A percentile compares a stretch with the other conserved stretches of the same genome.
These are phyloP conservation scores for Rousettus madagascariensis DNA, from an alignment of 2,797 vertebrate species.

Conservation along the genomic window DNA sequence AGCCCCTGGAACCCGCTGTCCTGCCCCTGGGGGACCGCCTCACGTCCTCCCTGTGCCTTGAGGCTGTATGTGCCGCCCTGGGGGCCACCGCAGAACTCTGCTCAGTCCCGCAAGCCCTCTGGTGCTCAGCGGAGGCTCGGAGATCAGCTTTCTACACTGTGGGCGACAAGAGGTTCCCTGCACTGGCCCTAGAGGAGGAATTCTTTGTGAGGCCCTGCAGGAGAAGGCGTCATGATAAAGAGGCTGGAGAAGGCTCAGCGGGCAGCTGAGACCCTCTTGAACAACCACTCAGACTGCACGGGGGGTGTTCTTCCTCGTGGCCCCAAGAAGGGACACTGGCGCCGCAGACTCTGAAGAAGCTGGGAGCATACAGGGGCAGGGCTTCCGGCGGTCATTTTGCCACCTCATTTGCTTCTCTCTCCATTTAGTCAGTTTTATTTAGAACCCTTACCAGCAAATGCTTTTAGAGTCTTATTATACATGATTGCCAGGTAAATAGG, in stretches of 20 bases:
- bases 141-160: constrained; percentile 22
- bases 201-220: background rate
- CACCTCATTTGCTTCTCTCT: background rate
- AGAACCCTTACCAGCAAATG: background rate
- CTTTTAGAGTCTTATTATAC: background rate
- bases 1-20: background rate
- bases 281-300: accelerated
- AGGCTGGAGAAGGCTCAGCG: background rate
- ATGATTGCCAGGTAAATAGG: background rate
- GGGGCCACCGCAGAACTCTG: constrained; percentile 16
- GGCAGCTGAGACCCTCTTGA: background rate
- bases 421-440: background rate
- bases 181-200: background rate
- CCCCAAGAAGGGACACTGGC: background rate
- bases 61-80: constrained; percentile 64
- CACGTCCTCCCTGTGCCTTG: constrained; percentile 62
- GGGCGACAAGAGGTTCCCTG: background rate
- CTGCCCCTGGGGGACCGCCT: constrained; percentile 53
- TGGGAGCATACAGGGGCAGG: accelerated
- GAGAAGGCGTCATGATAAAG: accelerated
- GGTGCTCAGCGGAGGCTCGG: constrained; percentile 32
- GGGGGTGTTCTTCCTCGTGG: background rate
- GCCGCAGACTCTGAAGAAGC: background rate
- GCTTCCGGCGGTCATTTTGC: accelerated
- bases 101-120: constrained; percentile 46